Evolutionary conservation across 92 coral and sea anemone genomes (phyloP), one percentile per base, ranked within the genome.

Genomic region (Micromussa lordhowensis): DNA sequence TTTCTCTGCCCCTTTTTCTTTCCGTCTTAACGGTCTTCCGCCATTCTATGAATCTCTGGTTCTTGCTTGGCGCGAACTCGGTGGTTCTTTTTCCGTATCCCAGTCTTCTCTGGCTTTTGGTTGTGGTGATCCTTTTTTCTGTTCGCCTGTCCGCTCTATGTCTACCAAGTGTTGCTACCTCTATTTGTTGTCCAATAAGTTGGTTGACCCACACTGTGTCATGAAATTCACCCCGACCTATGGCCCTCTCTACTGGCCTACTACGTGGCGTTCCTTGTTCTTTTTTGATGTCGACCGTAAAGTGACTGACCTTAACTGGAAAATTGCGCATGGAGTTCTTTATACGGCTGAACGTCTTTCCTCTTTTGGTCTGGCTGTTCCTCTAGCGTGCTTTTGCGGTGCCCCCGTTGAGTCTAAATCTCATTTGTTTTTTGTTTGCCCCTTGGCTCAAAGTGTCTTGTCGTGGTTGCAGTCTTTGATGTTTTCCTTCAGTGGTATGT

Each of bases 301-400:
- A 0, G 91, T 75, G 1, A 18, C 36, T 0, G 84, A 86, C 38
- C 66, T 87, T 0, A 30, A 35, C 29, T 90, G 93, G 93, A 48
- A 69, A 70, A 73, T 91, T 21, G 88, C 91, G 11, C 91, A 91
- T 26, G 93, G 88, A 5, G 84, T 87, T 0, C 49, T 91, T 7
- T 82, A 86, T 14, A 87, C 91, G 0, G 82, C 85, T 0, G 86
- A 87, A 24, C 68, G 94, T 0, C 70, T 91, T 38, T 6, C 48
- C 0, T 75, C 88, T 3, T 91, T 78, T 36, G 89, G 91, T 26
- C 68, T 69, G 17, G 0, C 16, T 0, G 19, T 54, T 18, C 58
- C 58, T 12, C 68, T 80, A 0, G 1, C 82, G 5, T 91, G 93
- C 10, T 76, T 80, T 51, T 86, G 90, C 4, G 84, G 84, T 12